phyloP scores from a whole-genome alignment of 1,140 invertebrate species.

The Eufriesea mexicana region DNA sequence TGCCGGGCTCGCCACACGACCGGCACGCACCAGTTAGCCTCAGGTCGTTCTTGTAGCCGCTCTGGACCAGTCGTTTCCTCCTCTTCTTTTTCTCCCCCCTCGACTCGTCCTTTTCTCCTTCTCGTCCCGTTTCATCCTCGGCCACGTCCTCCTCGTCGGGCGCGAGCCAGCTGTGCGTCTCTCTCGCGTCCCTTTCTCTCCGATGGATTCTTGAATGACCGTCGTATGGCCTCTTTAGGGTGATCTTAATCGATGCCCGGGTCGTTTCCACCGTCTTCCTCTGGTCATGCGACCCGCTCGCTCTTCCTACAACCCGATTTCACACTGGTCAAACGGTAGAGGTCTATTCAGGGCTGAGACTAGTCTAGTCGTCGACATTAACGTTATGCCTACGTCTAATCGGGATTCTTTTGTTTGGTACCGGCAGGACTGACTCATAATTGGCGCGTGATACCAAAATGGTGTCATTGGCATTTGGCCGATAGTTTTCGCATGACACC shows the following conservation, averaged over 20 bases:
- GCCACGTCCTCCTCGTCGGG: background rate
- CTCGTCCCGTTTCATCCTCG: background rate
- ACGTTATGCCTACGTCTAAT: too few relatives aligned
- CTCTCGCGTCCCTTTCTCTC: slow-evolving; percentile 7
- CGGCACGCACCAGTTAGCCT: slow-evolving; percentile 67
- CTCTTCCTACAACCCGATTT: too few relatives aligned
- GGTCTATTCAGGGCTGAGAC: too few relatives aligned
- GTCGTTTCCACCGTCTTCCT: background rate
- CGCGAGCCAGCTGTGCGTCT: background rate
- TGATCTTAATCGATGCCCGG: slow-evolving; percentile 2
- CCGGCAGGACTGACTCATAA: too few relatives aligned
- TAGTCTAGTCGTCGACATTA: too few relatives aligned
- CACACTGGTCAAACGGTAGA: too few relatives aligned
- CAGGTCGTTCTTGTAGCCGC: slow-evolving; percentile 50
- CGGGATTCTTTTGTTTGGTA: too few relatives aligned
- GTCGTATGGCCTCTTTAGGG: background rate
- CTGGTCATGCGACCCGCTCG: background rate
- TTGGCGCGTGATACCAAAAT: too few relatives aligned
- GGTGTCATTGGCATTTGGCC: too few relatives aligned
- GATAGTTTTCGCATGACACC: too few relatives aligned
- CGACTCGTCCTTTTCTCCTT: slow-evolving; percentile 19
- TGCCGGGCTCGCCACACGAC: slow-evolving; percentile 62
- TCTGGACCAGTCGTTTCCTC: slow-evolving; percentile 56
- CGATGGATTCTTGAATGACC: slow-evolving; percentile 12
- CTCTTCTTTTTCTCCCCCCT: background rate